Base-by-base conservation (phyloP, 2,113 vertebrate species). In the Bubalus kerabau region DNA sequence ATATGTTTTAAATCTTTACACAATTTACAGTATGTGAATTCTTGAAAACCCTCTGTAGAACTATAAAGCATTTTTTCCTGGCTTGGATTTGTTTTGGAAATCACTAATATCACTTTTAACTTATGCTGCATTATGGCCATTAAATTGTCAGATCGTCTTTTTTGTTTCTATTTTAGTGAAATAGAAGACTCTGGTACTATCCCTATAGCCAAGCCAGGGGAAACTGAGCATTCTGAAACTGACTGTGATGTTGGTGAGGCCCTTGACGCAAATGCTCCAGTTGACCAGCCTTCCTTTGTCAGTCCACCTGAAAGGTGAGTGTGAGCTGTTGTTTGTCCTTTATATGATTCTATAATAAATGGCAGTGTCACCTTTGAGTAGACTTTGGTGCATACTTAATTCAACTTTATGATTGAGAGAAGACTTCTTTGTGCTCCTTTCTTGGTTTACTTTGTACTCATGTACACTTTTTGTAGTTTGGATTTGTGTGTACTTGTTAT, bases 121-220 rank as follows among this genome's bases (percentile, higher is more conserved):
- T 92, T 97, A n/a, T 2, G 6, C 67, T 92, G 43, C 1, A n/a
- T 95, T 82, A 84, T 43, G n/a, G 71, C 13, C 11, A 43, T 91
- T 95, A 94, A 96, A 78, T 96, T 48, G 57, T 15, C 24, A 83
- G 46, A 56, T 95, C 81, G 21, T 94, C 32, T 67, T 99, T 99
- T 99, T 99, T 99, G 96, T 87, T 93, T 99, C 98, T 99, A 98
- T 98, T 99, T 99, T 98, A 99, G 99, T 99, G 99, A 99, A 99
- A 99, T 99, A 99, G 98, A 99, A 98, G 98, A 99, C 99, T 99
- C 99, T 99, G 99, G 97, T 99, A 99, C 99, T 99, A 98, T 97
- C 98, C 99, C 99, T 98, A 91, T 99, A 99, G 99, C 99, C 99
- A 99, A 98, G 98, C 99, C 99, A 99, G 97, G 88, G 97, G 99